Conservation (phyloP, 2,888 invertebrate species). For the Odontothrips loti region DNA sequence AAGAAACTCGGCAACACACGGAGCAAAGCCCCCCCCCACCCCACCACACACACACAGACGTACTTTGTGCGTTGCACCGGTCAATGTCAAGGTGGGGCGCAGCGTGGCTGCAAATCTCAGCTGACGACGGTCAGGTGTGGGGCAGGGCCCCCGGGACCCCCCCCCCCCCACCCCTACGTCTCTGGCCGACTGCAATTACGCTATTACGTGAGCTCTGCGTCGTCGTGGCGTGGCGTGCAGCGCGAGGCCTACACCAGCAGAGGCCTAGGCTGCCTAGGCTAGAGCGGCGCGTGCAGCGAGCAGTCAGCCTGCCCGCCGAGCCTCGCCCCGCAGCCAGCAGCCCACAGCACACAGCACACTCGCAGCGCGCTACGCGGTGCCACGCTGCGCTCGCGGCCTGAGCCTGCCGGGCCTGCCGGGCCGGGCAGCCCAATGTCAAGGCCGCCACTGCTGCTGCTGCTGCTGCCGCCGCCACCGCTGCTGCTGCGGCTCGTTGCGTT, state of each 20-base stretch:
- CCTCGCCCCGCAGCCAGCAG: constrained; percentile 16
- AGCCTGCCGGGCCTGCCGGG: no score
- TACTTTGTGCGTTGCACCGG: no score
- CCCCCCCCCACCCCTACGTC: background rate
- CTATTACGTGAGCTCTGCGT: constrained; percentile 15
- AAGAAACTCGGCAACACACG: no score
- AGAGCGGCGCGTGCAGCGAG: constrained; percentile 5
- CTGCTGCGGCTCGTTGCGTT: constrained; percentile 2
- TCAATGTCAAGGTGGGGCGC: background rate
- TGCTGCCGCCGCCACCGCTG: no score
- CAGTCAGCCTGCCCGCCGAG: background rate
- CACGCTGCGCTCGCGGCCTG: no score
- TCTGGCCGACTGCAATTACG: background rate
- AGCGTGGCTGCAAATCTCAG: background rate
- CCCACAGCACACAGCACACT: no score
- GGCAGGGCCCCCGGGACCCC: background rate
- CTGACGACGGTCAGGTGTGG: background rate
- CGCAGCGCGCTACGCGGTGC: no score
- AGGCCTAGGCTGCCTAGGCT: no score
- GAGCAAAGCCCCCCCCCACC: no score
- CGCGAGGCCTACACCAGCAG: background rate
- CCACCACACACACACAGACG: no score
- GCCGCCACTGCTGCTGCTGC: constrained; percentile 6
- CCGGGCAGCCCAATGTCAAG: constrained; percentile 24
- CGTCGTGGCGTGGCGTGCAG: background rate